phyloP scores from a whole-genome alignment of 2,113 vertebrate genomes.

The Chionodraco myersi region DNA sequence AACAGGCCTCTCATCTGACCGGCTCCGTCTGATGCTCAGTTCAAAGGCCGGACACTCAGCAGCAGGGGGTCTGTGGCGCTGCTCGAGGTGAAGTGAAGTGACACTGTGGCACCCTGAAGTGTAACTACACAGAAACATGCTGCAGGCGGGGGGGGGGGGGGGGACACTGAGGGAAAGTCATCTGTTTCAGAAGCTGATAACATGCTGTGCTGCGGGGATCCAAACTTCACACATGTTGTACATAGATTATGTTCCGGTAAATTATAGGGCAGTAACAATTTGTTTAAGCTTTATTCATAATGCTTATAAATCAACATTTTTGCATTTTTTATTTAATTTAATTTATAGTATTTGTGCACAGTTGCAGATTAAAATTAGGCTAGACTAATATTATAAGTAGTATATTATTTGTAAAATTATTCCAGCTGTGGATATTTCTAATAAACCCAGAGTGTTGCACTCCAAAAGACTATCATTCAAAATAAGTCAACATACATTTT shows the following conservation, averaged over 20 bases:
- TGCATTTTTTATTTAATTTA: too few species aligned
- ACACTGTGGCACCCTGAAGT: conserved; percentile 26
- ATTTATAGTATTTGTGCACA: too few species aligned
- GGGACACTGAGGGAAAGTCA: not conserved
- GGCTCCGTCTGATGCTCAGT: conserved; percentile 3
- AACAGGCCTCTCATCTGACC: conserved; percentile 45
- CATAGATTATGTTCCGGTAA: not conserved
- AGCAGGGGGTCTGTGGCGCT: conserved; percentile 33
- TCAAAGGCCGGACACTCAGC: conserved; percentile 20
- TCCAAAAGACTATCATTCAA: too few species aligned
- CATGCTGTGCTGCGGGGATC: not conserved
- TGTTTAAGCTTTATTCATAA: too few species aligned
- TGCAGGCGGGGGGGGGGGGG: not conserved
- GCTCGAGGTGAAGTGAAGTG: conserved; percentile 6
- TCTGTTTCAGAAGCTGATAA: not conserved
- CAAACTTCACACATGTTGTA: not conserved
- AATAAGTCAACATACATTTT: too few species aligned
- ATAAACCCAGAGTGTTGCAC: too few species aligned
- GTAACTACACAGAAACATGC: conserved; percentile 40
- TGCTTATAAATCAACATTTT: too few species aligned
- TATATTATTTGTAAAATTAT: too few species aligned
- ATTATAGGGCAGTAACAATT: not conserved
- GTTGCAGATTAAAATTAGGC: too few species aligned
- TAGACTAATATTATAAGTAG: too few species aligned
- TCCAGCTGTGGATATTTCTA: too few species aligned